Base-by-base conservation (phyloP, 1,140 invertebrate genomes). In the Littorina saxatilis region DNA sequence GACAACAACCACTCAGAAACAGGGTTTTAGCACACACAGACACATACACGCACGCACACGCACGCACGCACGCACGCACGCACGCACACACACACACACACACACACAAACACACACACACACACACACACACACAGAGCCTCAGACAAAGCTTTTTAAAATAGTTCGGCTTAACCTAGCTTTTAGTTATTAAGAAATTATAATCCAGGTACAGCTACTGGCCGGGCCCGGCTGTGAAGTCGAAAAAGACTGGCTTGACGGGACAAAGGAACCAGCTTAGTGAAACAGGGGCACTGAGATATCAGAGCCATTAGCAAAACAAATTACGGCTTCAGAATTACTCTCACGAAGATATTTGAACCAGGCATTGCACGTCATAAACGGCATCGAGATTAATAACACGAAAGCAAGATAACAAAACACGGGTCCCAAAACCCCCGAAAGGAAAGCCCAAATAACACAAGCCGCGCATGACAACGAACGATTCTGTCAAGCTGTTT, bases 101-200 rank as follows among this genome's bases (percentile, higher is more conserved):
- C 61, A 35, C 61, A 63, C 61, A 63, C 61, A 63, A n/a, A 63
- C 61, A 63, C 61, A 63, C 61, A 63, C 61, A 63, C 61, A 63
- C 61, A 63, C 61, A 63, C 61, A 63, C 61, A 63, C 61, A 63
- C 61, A 63, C 61, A 63, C 55, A 58, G 17, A 58, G 17, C 17
- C 55, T 23, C 55, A 58, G 17, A 58, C 55, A 58, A 15, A 58
- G 17, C 23, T 52, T 20, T 15, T 52, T 11, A 15, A 52, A 52
- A 15, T 0, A 52, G 23, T 52, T 20, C 29, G n/a, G 15, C 29
- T 32, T 15, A 39, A 7, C 39, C n/a, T 37, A 7, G 20, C 72
- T 35, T 27, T 15, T 1, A 17, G 17, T n/a, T 39, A 15, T 74
- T 11, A 29, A 15, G 72, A n/a, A 74, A 39, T n/a, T n/a, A n/a